A percentile compares a stretch with the other conserved stretches of the same genome.
Evolutionary conservation across 2,113 vertebrate species (phyloP).

Genomic region (Microtus ochrogaster): DNA sequence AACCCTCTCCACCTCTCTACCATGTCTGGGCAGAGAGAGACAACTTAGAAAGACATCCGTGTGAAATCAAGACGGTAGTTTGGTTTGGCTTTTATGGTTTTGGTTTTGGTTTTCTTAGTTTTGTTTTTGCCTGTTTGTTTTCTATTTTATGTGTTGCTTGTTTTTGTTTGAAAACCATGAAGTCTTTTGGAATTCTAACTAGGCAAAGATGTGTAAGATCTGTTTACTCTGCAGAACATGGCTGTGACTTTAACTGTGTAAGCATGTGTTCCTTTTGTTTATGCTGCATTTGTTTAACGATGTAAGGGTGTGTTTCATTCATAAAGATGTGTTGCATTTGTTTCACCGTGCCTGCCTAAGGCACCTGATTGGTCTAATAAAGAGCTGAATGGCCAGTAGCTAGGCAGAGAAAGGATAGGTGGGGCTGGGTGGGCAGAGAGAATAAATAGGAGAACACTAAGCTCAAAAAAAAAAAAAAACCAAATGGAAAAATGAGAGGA

Average conservation of each 20-base stretch:
- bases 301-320: background rate
- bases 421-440: background rate
- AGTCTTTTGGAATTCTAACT: background rate
- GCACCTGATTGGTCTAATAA: background rate
- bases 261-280: background rate
- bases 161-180: background rate
- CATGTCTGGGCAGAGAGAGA: background rate
- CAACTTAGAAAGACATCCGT: slow-evolving; percentile 4
- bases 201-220: background rate
- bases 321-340: no score
- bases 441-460: background rate
- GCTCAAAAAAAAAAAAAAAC: background rate
- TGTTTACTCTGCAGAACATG: background rate
- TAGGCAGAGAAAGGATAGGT: background rate
- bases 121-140: background rate
- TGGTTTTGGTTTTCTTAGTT: no score
- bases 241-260: background rate
- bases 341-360: background rate
- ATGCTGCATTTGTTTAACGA: background rate
- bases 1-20: background rate
- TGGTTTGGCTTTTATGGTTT: background rate
- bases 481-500: background rate
- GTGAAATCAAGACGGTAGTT: background rate
- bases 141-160: background rate
- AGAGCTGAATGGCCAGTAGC: background rate